phyloP scores from a whole-genome alignment of 2,113 vertebrate genomes.

The Sardina pilchardus region DNA sequence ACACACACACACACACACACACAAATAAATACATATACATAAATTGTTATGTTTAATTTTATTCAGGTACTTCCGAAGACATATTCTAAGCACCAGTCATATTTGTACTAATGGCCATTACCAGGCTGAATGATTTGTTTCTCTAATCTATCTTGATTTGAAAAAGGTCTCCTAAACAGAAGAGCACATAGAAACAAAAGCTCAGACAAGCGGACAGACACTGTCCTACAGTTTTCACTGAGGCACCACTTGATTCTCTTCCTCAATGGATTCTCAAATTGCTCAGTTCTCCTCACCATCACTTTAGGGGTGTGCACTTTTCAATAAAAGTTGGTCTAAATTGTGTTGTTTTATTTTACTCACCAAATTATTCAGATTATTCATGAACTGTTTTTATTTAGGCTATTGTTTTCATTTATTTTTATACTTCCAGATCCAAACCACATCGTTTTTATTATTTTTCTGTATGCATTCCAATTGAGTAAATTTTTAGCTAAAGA shows the following conservation, averaged over 20 bases:
- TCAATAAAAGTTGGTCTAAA: background rate
- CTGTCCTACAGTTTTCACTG: background rate
- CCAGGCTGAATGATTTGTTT: background rate
- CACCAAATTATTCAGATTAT: background rate
- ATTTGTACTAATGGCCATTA: conserved; percentile 12
- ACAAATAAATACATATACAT: conserved; percentile 7
- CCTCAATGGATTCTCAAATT: conserved; percentile 11
- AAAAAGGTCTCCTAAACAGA: background rate
- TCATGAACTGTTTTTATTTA: background rate
- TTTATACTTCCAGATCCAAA: background rate
- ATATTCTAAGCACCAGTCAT: conserved; percentile 54
- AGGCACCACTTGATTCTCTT: background rate
- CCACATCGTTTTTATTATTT: background rate
- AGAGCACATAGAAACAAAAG: background rate
- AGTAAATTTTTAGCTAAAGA: background rate
- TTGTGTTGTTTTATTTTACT: background rate
- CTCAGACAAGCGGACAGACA: background rate
- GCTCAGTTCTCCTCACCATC: background rate
- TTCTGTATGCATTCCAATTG: background rate
- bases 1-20: conserved; percentile 30
- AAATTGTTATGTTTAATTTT: conserved; percentile 44
- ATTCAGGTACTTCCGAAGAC: conserved; percentile 66
- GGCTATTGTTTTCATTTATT: background rate
- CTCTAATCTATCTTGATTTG: background rate
- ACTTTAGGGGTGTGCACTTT: background rate